Evolutionary conservation across 2,888 invertebrate species (phyloP), one percentile per base, ranked within the genome.

Genomic region (Caenorhabditis macrosperma): DNA sequence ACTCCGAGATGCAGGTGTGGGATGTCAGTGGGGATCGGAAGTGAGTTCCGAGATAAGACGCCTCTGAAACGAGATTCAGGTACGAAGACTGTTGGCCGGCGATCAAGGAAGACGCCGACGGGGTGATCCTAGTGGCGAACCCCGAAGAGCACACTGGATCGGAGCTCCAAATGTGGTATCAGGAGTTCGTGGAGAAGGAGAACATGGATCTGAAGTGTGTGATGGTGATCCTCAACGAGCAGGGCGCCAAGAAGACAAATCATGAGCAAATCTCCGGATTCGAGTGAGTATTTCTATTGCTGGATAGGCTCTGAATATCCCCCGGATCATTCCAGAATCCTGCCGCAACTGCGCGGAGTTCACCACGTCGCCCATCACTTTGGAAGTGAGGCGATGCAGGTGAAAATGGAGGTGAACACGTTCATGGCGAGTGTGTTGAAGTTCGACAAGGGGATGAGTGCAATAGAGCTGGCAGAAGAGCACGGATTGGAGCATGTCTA

Each of bases 121-220:
- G 94, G 7, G 93, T 94, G 7, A 93, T 95, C 78, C 93, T 95
- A 79, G 94, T 95, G 0, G 94, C 94, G 89, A 93, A 93, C 85
- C 92, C 93, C 12, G 93, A 92, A 54, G 78, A 72, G 33, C 79
- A 85, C 75, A 64, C 67, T 10, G 87, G 88, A 17, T 79, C 72
- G 7, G 87, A 89, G 57, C 77, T 89, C 20, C 74, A 87, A 15
- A 44, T 79, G 30, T 89, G 89, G 89, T 89, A 54, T 30, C 33
- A 46, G 26, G 85, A 80, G 22, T 80, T 78, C 41, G 72, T 81
- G 10, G 81, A 72, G 33, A 72, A 68, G 17, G 76, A 76, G 57
- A 60, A 64, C 15, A 52, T 80, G 20, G 38, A 55, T 28, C 55
- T 54, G 44, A 60, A 59, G 15, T 54, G 63, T 33, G 80, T 80